phyloP scores from a whole-genome alignment of 1,140 invertebrate genomes.

The Drosophila pruinosa region DNA sequence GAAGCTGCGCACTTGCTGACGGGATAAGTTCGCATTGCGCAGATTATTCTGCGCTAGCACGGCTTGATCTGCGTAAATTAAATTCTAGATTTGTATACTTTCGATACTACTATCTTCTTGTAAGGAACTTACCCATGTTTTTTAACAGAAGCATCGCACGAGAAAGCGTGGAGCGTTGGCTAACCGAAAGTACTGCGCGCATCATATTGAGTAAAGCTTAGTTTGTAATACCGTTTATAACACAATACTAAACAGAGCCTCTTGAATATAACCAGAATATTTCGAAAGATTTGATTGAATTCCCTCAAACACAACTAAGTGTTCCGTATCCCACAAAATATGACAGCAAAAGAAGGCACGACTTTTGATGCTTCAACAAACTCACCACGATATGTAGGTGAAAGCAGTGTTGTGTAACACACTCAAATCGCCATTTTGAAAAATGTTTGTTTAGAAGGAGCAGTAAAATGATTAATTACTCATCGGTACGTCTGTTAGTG shows the following conservation, averaged over 20 bases:
- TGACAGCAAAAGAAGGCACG: conserved; percentile 31
- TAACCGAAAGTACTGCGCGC: background rate
- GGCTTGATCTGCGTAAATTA: background rate
- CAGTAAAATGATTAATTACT: no score
- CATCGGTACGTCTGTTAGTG: conserved; percentile 18
- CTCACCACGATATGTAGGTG: background rate
- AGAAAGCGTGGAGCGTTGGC: conserved; percentile 8
- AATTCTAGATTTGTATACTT: no score
- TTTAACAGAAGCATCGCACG: background rate
- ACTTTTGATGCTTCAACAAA: background rate
- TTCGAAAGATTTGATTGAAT: background rate
- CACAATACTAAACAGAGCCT: conserved; percentile 12
- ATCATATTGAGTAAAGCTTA: conserved; percentile 15
- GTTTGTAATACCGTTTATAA: background rate
- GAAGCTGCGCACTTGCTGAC: conserved; percentile 9
- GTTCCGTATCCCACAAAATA: conserved; percentile 15
- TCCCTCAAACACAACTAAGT: background rate
- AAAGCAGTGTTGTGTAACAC: conserved; percentile 13
- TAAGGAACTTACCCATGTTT: conserved; percentile 21
- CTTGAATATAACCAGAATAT: conserved; percentile 17
- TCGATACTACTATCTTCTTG: no score
- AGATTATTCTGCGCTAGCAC: background rate
- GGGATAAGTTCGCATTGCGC: background rate
- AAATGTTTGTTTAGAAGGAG: background rate
- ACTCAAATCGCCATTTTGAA: background rate